Base-by-base conservation (phyloP, 1,140 invertebrate species). In the Chlorops oryzae region DNA sequence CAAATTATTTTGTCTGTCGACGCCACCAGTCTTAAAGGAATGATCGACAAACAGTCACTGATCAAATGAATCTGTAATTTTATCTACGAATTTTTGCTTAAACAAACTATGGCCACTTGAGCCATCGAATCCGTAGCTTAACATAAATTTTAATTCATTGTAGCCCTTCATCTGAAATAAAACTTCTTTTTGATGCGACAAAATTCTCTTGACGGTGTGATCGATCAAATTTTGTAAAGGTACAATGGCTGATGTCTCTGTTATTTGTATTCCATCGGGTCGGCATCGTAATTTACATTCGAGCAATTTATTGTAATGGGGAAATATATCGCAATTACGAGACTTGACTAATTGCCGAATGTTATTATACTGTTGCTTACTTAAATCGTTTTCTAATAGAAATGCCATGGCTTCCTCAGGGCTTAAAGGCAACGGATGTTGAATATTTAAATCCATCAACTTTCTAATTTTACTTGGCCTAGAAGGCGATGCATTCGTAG, bases 121-220 rank as follows among this genome's bases (percentile, higher is more conserved):
- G 39, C 49, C 41, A 28, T 51, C 41, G 24, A 51, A 51, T 37
- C 49, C 49, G 28, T 51, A 44, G 32, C 49, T 44, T 27, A 51
- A 6, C 23, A 39, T 35, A 20, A 50, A 34, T 6, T n/a, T 50
- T 25, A 42, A 28, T 43, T 43, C 27, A 28, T 38, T 50, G 18
- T 43, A 22, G 15, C 44, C 40, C 22, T 12, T 15, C 5, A 50
- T 25, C 44, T 37, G 34, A 5, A 15, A 24, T 3, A 47, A 18
- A 22, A 38, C 38, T 40, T 38, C 23, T 39, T 42, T 39, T 44
- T 43, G 40, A 13, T 35, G 35, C 18, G 18, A 50, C 9, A 50
- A 17, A 23, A 50, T 50, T 28, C 1, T 41, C n/a, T 41, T 28
- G 21, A 28, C 49, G n/a, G 22, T 43, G 18, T 50, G 32, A 21